Evolutionary conservation across 2,113 vertebrate genomes (phyloP).

Genomic region (Ardeotis arabs): DNA sequence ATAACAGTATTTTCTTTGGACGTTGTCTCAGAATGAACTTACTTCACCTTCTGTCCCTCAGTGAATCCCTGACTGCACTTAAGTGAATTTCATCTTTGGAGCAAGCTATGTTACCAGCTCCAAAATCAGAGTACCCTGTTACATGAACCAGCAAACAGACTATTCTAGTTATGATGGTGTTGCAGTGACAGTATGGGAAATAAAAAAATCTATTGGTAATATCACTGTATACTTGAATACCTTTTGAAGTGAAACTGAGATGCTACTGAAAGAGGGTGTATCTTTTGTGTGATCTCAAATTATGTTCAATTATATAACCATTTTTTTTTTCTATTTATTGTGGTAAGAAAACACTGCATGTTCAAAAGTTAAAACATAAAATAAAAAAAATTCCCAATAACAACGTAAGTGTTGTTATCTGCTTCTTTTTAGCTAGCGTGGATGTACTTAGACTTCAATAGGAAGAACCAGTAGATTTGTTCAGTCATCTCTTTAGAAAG

Average conservation of each 20-base stretch:
- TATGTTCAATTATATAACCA: background rate
- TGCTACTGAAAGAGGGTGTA: background rate
- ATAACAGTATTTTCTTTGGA: background rate
- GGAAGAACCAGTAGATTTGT: background rate
- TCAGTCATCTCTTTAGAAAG: background rate
- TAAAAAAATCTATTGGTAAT: rapidly evolving
- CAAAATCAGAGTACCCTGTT: background rate
- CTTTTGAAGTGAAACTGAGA: background rate
- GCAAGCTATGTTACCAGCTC: background rate
- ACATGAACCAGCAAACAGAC: background rate
- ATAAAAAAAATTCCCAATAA: background rate
- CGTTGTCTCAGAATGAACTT: background rate
- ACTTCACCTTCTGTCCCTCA: background rate
- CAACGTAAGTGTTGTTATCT: background rate
- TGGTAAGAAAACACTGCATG: background rate
- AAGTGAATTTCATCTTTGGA: background rate
- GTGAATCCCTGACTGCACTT: background rate
- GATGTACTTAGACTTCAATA: background rate
- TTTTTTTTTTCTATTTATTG: background rate
- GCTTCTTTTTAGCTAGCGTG: background rate
- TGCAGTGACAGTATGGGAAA: background rate
- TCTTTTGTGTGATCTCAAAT: background rate
- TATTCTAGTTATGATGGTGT: background rate
- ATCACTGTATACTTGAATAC: background rate
- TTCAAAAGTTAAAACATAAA: background rate